Evolutionary conservation across 2,797 vertebrate genomes (phyloP), one percentile per base, ranked within the genome.

Genomic region (Siniperca scherzeri): DNA sequence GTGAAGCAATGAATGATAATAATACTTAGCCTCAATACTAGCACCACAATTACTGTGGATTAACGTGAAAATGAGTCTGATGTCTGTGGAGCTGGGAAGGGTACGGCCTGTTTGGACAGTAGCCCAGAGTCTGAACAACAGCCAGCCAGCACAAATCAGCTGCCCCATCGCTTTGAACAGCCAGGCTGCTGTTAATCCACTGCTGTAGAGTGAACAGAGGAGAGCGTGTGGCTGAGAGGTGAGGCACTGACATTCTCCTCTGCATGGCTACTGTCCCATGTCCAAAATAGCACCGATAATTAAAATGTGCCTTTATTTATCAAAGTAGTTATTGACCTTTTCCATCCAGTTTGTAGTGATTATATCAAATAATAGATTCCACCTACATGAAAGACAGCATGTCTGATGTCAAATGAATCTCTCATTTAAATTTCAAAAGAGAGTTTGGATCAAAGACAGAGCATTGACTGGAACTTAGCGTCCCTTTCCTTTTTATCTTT

Each of bases 81-180:
- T 68, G 12, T 62, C 33, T 61, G 27, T 75, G 64, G 55, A 59
- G 33, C 40, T 69, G 25, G 4, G 65, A 75, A 85, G 83, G 66
- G 85, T 40, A 40, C 17, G 1, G 73, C 50, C 13, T 60, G 25
- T 67, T 91, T 87, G 85, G 85, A 88, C 16, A 60, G 16, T 2
- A 17, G 81, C 83, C 81, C 25, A 14, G 60, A 76, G 17, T 0
- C 13, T 66, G 40, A 30, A 66, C 64, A 66, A 85, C 1, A 70
- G 59, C 83, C 38, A n/a, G 48, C 57, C 56, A 44, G 66, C 70
- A 25, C n/a, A 11, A 50, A 62, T 73, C 77, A 60, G 76, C 62
- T 74, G 71, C 56, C 75, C 38, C 52, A 9, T 69, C 71, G 0
- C 79, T 70, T 10, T 75, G n/a, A 77, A 56, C 16, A 57, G 44